A percentile compares a stretch with the other conserved stretches of the same genome.
Conservation (phyloP, 1,140 invertebrate genomes). For the Sinonovacula constricta region DNA sequence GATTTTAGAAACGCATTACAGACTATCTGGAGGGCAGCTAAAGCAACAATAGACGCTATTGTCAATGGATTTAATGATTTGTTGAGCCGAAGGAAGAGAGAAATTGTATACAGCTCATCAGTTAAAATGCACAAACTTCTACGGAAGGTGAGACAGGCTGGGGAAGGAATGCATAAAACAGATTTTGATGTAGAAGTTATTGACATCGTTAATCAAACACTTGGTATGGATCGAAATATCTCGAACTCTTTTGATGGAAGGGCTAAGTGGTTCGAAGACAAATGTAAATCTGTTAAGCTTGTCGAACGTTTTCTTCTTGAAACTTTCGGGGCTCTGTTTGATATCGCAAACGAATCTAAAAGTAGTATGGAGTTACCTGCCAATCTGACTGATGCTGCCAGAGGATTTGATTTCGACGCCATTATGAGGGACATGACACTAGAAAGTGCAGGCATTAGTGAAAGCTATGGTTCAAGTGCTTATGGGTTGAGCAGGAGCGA, state of each 20-base stretch:
- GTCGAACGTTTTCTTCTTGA: conserved; percentile 19
- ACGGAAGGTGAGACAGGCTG: not conserved
- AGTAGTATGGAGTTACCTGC: not conserved
- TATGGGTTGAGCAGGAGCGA: conserved; percentile 16
- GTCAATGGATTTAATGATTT: conserved; percentile 12
- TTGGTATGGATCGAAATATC: not conserved
- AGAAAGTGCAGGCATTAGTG: conserved; percentile 5
- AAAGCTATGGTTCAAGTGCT: conserved; percentile 10
- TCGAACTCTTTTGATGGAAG: not conserved
- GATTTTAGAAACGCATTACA: conserved; percentile 47
- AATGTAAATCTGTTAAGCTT: not conserved
- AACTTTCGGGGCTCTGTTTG: not conserved
- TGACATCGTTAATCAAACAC: conserved; percentile 3
- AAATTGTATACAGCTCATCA: conserved; percentile 6
- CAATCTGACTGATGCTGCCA: not conserved
- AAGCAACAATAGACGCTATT: conserved; percentile 28
- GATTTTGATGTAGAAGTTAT: conserved; percentile 1
- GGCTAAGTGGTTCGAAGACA: conserved; percentile 15
- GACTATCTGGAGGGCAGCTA: conserved; percentile 48
- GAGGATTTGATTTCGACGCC: not conserved
- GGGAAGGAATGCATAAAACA: not conserved
- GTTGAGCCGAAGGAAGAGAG: conserved; percentile 18
- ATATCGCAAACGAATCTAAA: conserved; percentile 19
- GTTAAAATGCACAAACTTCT: conserved; percentile 1
- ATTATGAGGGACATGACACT: not conserved